Base-by-base conservation (phyloP, 1,140 invertebrate genomes). In the Drosophila santomea region DNA sequence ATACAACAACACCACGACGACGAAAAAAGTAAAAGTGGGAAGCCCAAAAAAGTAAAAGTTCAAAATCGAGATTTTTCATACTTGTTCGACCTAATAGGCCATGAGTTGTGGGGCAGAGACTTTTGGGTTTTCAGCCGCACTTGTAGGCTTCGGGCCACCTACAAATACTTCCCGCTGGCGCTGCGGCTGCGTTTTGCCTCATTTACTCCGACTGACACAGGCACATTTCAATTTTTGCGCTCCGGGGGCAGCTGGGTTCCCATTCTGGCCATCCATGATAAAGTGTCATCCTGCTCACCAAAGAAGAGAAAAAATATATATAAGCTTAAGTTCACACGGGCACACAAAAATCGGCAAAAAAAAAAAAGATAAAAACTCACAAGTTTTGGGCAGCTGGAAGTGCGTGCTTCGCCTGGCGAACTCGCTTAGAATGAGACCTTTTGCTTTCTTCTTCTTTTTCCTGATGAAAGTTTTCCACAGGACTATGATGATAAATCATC, bases 171-270 rank as follows among this genome's bases (percentile, higher is more conserved):
- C 54, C 66, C 51, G 60, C 74, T 76, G 79, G 56, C 58, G 57
- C 41, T 86, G 74, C 57, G 82, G 74, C 45, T 75, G 51, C 64
- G 83, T 68, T 68, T 75, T 82, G 84, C 66, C 83, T 89, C 84
- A 88, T 88, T 88, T 88, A 88, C 71, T 67, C 59, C 55, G 67
- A 80, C 71, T 83, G 75, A 62, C 72, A 62, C 66, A 71, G 79
- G 67, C 83, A 83, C 79, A 83, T 83, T 89, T 88, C 83, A 88
- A 88, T 83, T 88, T 88, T 75, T 76, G 72, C 66, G 63, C 74
- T 52, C 50, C 63, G 45, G 74, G 74, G 74, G 74, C 74, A 47
- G 59, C 60, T 60, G 67, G 20, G 64, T 17, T 66, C 61, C 64
- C n/a, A 38, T 66, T 45, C 36, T 66, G 36, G 36, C 20, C 20